A percentile compares a stretch with the other conserved stretches of the same genome.
Evolutionary conservation across 2,113 vertebrate species (phyloP).

Genomic region (Eublepharis macularius): DNA sequence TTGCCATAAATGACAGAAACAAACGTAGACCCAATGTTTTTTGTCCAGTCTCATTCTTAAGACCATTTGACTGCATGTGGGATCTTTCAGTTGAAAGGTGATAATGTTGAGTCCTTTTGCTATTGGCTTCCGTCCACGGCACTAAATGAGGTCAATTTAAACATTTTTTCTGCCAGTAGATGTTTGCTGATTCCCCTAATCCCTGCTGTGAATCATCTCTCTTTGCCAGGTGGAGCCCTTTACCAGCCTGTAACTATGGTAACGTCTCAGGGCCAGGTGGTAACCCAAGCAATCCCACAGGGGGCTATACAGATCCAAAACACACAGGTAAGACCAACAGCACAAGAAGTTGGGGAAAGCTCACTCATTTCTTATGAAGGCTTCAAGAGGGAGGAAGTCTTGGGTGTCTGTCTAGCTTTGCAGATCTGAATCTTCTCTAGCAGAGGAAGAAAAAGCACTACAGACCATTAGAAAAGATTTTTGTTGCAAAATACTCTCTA

Average conservation of each 20-base stretch:
- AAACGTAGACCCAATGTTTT: background rate
- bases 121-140: background rate
- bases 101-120: background rate
- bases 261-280: constrained; percentile 97
- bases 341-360: background rate
- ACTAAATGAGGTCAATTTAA: background rate
- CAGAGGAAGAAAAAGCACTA: background rate
- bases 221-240: constrained; percentile 88
- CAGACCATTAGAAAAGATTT: background rate
- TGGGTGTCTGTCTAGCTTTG: background rate
- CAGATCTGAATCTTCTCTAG: background rate
- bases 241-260: constrained; percentile 99
- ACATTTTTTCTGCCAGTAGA: background rate
- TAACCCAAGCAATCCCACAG: constrained; percentile 91
- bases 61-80: background rate
- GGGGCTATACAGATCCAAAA: constrained; percentile 97
- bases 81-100: background rate
- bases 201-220: constrained; percentile 64
- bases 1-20: background rate
- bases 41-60: background rate
- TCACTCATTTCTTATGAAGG: background rate
- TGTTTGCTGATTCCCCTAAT: constrained; percentile 1
- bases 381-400: background rate
- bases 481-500: too few species aligned
- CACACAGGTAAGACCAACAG: constrained; percentile 84